These are phyloP conservation scores for Sigmodon hispidus DNA, from an alignment of 2,113 vertebrate species.

Conservation along the genomic window DNA sequence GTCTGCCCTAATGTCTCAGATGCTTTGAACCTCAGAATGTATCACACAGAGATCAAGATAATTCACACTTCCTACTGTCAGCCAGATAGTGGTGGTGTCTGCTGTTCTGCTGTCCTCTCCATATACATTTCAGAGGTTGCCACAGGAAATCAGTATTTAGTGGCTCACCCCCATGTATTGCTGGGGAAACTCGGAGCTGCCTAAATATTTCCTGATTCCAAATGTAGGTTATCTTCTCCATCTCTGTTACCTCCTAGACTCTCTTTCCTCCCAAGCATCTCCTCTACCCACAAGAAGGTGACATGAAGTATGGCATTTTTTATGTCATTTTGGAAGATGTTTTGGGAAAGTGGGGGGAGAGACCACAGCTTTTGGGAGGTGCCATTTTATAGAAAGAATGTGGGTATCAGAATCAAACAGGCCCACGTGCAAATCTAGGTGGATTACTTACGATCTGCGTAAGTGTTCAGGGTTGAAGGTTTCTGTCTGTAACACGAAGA, in stretches of 20 bases:
- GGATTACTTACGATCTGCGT: conserved; percentile 67
- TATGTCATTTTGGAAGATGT: conserved; percentile 61
- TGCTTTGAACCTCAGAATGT: not conserved
- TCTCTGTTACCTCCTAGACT: not conserved
- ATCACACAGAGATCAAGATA: not conserved
- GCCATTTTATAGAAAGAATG: conserved; percentile 53
- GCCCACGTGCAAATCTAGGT: conserved; percentile 40
- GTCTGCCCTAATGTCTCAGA: not conserved
- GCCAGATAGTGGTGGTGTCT: not conserved
- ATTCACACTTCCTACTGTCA: not conserved
- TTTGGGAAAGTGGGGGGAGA: conserved; percentile 21
- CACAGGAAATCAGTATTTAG: not conserved
- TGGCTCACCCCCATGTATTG: not conserved
- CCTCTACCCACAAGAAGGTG: conserved; percentile 2
- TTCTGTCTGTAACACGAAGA: not conserved
- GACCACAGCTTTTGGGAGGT: not conserved
- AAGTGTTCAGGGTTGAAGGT: conserved; percentile 45
- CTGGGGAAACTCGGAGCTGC: not conserved
- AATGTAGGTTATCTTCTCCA: not conserved
- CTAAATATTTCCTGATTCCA: not conserved
- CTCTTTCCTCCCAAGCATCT: conserved; percentile 16
- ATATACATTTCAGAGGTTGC: not conserved
- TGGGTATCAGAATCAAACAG: conserved; percentile 55
- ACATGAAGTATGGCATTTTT: not conserved
- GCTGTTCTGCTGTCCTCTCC: not conserved